Conservation (phyloP, 2,113 vertebrate genomes). For the Salvator merianae region DNA sequence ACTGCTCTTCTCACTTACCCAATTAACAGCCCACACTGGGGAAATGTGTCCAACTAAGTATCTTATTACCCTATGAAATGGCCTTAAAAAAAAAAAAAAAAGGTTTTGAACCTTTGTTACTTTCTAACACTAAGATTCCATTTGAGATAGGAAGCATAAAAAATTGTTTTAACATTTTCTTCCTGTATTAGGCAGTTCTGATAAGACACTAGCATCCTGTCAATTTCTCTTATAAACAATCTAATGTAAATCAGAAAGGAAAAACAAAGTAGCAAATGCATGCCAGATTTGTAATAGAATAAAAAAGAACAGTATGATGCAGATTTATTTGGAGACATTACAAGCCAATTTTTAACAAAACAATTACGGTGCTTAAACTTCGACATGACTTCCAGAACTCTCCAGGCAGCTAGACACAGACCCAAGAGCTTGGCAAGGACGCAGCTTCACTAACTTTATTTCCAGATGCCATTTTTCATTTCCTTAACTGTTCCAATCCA, state of each 20-base stretch:
- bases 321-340: slow-evolving; percentile 5
- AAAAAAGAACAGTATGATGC: neutral
- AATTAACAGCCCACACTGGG: neutral
- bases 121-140: slow-evolving; percentile 12
- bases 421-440: neutral
- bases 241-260: neutral
- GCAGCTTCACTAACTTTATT: neutral
- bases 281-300: slow-evolving; percentile 2
- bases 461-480: neutral
- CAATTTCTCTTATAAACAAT: slow-evolving; percentile 11
- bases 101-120: neutral
- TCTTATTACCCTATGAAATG: neutral
- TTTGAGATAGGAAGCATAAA: slow-evolving; percentile 4
- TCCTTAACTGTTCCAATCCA: slow-evolving; percentile 5
- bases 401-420: neutral
- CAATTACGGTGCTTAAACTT: neutral
- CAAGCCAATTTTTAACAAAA: slow-evolving; percentile 8
- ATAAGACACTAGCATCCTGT: slow-evolving; percentile 2
- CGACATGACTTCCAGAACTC: neutral
- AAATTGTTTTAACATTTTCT: slow-evolving; percentile 1
- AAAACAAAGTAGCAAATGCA: neutral
- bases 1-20: neutral
- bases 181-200: neutral
- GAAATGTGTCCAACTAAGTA: neutral
- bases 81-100: neutral